These are phyloP conservation scores for Bos indicus DNA, from an alignment of 2,113 vertebrate species.

Conservation along the genomic window DNA sequence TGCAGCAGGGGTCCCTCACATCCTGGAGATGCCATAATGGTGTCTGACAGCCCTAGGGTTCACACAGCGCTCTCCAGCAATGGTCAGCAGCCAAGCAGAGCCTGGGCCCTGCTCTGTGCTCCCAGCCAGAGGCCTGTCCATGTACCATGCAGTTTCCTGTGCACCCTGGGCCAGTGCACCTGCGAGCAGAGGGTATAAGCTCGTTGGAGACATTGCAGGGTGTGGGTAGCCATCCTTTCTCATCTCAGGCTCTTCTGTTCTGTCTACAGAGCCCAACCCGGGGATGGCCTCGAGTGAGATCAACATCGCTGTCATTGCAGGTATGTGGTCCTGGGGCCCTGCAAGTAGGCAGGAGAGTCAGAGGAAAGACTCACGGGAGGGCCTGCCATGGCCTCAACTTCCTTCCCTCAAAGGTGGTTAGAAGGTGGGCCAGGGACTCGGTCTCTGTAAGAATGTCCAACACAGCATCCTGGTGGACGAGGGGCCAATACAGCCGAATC, in stretches of 20 bases:
- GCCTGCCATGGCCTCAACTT: neutral
- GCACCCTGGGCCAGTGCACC: rapidly evolving
- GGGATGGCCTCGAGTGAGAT: rapidly evolving
- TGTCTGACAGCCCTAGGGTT: too few relatives aligned
- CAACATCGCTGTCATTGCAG: slow-evolving; percentile 46
- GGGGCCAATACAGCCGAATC: neutral
- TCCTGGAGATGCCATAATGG: neutral
- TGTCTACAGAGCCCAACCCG: neutral
- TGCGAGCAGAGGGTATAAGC: too few relatives aligned
- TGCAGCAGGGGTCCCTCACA: neutral
- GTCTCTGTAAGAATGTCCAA: neutral
- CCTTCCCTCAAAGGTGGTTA: neutral
- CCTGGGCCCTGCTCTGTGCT: neutral
- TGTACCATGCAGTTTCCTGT: rapidly evolving
- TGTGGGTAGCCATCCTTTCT: neutral
- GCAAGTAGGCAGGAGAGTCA: neutral
- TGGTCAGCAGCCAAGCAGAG: neutral
- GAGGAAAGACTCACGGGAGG: neutral
- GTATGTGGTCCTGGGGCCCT: neutral
- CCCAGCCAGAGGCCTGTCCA: neutral
- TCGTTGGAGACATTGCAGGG: neutral
- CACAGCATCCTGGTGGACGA: neutral
- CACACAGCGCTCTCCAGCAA: neutral
- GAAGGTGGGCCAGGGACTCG: neutral
- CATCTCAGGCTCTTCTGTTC: neutral